These are phyloP conservation scores for Sebastes flavidus DNA, from an alignment of 2,797 vertebrate genomes.

Conservation along the genomic window DNA sequence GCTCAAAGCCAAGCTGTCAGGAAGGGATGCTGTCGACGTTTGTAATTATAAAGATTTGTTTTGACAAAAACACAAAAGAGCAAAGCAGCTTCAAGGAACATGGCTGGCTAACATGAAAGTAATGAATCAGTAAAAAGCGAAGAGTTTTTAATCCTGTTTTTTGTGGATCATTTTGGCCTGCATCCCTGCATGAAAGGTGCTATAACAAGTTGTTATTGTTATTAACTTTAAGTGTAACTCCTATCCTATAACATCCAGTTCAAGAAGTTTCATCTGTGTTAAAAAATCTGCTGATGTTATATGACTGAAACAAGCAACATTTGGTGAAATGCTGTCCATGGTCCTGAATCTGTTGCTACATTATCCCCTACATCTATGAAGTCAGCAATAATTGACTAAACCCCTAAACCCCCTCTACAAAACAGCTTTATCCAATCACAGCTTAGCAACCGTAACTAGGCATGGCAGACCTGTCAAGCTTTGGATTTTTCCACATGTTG, in stretches of 20 bases:
- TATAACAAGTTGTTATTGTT: not conserved
- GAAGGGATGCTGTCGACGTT: not conserved
- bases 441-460: not conserved
- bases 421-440: not conserved
- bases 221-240: not conserved
- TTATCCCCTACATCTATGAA: not conserved
- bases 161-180: not conserved
- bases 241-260: not conserved
- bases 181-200: not conserved
- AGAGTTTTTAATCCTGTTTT: not conserved
- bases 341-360: not conserved
- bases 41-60: conserved; percentile 17
- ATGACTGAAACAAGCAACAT: not conserved
- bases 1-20: conserved; percentile 49
- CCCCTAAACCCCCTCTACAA: not conserved
- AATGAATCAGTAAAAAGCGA: conserved; percentile 11
- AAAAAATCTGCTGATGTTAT: not conserved
- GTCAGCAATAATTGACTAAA: not conserved
- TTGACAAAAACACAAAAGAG: conserved; percentile 33
- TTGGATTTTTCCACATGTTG: not conserved
- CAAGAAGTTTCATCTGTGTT: not conserved
- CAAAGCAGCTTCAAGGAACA: conserved; percentile 17
- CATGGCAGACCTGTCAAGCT: not conserved
- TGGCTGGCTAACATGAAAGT: not conserved
- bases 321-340: not conserved